Percentiles rank a stretch among this genome's conserved stretches.
Conservation (phyloP, 2,113 vertebrate species). For the Parotia lawesii region DNA sequence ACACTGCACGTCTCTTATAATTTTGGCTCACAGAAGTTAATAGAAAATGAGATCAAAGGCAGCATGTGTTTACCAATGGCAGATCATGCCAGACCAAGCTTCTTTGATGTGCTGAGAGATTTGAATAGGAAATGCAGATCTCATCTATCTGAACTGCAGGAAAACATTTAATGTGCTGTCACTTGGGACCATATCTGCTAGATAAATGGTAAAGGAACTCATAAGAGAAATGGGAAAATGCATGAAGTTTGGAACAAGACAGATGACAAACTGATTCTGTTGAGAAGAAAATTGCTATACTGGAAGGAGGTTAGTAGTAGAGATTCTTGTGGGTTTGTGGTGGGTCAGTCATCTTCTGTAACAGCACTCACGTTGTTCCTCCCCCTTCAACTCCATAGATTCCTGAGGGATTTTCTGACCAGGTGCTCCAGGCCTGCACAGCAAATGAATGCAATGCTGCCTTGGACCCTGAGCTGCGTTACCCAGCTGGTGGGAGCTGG, state of each 20-base stretch:
- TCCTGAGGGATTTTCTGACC: not conserved
- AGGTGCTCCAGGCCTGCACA: not conserved
- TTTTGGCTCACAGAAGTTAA: conserved; percentile 23
- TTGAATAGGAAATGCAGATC: conserved; percentile 23
- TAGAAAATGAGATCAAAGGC: conserved; percentile 47
- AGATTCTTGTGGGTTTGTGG: not conserved
- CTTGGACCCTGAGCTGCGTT: not conserved
- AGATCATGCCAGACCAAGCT: not conserved
- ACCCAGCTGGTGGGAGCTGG: not conserved
- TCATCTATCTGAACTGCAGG: conserved; percentile 9
- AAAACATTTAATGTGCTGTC: conserved; percentile 2
- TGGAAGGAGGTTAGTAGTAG: not conserved
- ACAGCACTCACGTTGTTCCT: not conserved
- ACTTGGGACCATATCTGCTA: not conserved
- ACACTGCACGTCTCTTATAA: not conserved
- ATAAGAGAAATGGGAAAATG: not conserved
- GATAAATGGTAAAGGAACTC: not conserved
- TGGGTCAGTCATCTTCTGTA: not conserved
- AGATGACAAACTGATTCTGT: not conserved
- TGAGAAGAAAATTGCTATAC: not conserved
- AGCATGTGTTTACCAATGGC: conserved; percentile 28
- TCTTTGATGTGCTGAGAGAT: conserved; percentile 47
- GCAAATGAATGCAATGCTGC: not conserved
- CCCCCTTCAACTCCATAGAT: fast-evolving
- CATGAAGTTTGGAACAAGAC: not conserved